These are phyloP conservation scores for Dermolepida albohirtum DNA, from an alignment of 2,888 invertebrate species.

Conservation along the genomic window DNA sequence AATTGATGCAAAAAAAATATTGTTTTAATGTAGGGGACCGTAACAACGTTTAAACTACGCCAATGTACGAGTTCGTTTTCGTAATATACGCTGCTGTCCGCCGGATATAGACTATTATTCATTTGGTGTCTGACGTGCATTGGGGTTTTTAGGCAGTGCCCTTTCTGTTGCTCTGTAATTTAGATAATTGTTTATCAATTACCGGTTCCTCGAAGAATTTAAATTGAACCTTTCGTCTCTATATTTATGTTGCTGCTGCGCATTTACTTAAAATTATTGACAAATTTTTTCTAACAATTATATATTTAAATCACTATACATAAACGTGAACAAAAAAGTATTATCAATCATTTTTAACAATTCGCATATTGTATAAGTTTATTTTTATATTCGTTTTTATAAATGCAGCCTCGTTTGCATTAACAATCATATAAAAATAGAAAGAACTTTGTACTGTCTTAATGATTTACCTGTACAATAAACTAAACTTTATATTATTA, in stretches of 20 bases:
- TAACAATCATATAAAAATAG: too few species aligned
- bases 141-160: slow-evolving; percentile 36
- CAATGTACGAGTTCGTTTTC: slow-evolving; percentile 39
- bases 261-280: too few species aligned
- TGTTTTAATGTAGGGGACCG: slow-evolving; percentile 1
- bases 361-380: too few species aligned
- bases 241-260: not conserved
- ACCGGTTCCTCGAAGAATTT: slow-evolving; percentile 37
- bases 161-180: slow-evolving; percentile 39
- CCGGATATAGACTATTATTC: slow-evolving; percentile 51
- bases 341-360: too few species aligned
- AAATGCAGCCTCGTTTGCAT: too few species aligned
- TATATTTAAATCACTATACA: too few species aligned
- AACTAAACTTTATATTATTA: too few species aligned
- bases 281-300: too few species aligned
- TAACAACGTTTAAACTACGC: slow-evolving; percentile 8
- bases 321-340: too few species aligned
- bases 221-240: slow-evolving; percentile 33
- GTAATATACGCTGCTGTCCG: slow-evolving; percentile 48
- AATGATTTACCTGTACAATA: too few species aligned
- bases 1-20: slow-evolving; percentile 33
- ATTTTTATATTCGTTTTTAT: too few species aligned
- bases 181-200: slow-evolving; percentile 42
- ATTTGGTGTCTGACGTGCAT: slow-evolving; percentile 44
- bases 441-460: too few species aligned